These are phyloP conservation scores for Mixornis gularis DNA, from an alignment of 2,113 vertebrate genomes.

Conservation along the genomic window DNA sequence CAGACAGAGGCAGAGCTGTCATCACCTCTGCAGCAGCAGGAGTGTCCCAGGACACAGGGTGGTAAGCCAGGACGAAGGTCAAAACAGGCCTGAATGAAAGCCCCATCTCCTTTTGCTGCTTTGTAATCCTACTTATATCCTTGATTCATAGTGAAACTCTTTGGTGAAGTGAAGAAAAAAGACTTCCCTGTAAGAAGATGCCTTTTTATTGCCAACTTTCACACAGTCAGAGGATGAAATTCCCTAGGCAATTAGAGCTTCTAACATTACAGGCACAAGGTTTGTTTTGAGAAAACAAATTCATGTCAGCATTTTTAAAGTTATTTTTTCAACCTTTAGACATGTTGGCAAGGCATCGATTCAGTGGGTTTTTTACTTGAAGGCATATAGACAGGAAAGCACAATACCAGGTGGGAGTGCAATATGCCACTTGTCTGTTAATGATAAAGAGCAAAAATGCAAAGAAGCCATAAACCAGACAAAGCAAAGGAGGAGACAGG, in stretches of 20 bases:
- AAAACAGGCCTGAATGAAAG: background rate
- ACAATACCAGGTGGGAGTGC: background rate
- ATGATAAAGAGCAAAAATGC: background rate
- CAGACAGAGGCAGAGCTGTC: background rate
- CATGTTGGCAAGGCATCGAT: background rate
- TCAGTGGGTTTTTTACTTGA: background rate
- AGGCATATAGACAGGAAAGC: conserved; percentile 2
- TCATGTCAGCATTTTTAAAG: conserved; percentile 1
- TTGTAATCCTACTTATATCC: background rate
- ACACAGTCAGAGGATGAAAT: background rate
- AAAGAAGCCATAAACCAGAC: background rate
- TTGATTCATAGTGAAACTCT: background rate
- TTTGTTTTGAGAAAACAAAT: conserved; percentile 34
- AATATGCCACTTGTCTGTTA: conserved; percentile 1
- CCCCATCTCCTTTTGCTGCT: background rate
- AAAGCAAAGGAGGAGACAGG: background rate
- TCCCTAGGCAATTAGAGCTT: background rate
- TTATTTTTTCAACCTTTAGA: conserved; percentile 19
- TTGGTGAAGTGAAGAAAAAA: background rate
- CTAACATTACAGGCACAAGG: background rate
- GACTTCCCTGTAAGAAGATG: background rate
- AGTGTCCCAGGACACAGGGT: background rate
- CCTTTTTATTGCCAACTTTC: conserved; percentile 14
- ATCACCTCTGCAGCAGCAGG: background rate
- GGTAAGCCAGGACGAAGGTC: background rate